Percentiles rank a stretch among this genome's conserved stretches.
These are phyloP conservation scores for Ascaphus truei DNA, from an alignment of 2,113 vertebrate species.

Conservation along the genomic window DNA sequence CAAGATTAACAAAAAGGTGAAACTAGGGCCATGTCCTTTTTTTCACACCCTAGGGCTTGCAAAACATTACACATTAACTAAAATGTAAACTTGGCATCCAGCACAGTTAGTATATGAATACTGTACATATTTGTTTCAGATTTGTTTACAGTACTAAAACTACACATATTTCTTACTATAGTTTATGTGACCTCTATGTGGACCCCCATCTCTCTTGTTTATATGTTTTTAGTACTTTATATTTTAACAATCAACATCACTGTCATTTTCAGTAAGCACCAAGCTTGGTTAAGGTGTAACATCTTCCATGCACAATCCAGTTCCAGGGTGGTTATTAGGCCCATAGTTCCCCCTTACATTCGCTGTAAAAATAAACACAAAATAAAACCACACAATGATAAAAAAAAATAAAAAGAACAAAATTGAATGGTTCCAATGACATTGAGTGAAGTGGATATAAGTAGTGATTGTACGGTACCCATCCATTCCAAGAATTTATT, in stretches of 20 bases:
- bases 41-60: slow-evolving; percentile 27
- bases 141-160: slow-evolving; percentile 12
- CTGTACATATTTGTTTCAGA: slow-evolving; percentile 26
- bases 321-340: no score
- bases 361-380: no score
- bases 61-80: slow-evolving; percentile 26
- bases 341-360: no score
- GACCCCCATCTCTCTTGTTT: slow-evolving; percentile 3
- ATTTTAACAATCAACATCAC: neutral
- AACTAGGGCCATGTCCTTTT: slow-evolving; percentile 24
- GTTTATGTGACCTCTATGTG: slow-evolving; percentile 5
- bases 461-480: no score
- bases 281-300: neutral
- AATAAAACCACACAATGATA: no score
- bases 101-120: neutral
- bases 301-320: no score
- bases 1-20: slow-evolving; percentile 34
- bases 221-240: neutral
- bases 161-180: neutral
- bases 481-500: no score
- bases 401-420: no score
- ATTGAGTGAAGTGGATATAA: no score
- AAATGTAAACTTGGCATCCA: slow-evolving; percentile 30
- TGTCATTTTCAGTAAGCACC: no score
- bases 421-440: no score